Evolutionary conservation across 1,140 invertebrate species (phyloP).

Genomic region (Heliconius hewitsoni): DNA sequence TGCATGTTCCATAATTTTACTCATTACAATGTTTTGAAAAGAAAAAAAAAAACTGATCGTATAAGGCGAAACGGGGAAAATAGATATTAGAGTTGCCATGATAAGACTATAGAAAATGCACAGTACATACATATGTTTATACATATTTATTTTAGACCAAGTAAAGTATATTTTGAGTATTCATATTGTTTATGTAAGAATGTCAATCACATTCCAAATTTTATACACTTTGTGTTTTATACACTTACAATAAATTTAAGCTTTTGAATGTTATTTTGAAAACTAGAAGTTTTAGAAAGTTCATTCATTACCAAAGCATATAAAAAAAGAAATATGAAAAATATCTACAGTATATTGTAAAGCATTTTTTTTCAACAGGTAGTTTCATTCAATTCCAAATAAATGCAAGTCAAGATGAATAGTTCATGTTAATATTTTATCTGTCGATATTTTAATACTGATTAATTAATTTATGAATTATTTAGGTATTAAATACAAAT

Average conservation of each 20-base stretch:
- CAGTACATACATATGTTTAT: neutral
- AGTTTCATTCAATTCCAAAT: slow-evolving; percentile 33
- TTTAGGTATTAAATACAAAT: slow-evolving; percentile 17
- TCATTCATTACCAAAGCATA: neutral
- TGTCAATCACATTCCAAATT: neutral
- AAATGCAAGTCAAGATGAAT: slow-evolving; percentile 23
- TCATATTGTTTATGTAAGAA: neutral
- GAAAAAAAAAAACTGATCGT: neutral
- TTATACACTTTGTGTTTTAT: neutral
- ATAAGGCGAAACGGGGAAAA: neutral
- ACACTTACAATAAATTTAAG: neutral
- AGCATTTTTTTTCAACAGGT: neutral
- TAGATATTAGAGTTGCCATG: neutral
- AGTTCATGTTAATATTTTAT: slow-evolving; percentile 20
- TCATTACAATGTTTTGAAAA: neutral
- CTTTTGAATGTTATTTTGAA: neutral
- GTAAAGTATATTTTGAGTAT: neutral
- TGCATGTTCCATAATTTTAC: neutral
- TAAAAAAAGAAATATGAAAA: neutral
- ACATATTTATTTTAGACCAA: neutral
- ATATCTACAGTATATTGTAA: neutral
- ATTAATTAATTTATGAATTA: neutral
- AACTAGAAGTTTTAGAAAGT: neutral
- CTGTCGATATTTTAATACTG: slow-evolving; percentile 34
- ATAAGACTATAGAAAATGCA: slow-evolving; percentile 3